Percentiles rank a stretch among this genome's conserved stretches.
Evolutionary conservation across 1,140 invertebrate genomes (phyloP).

Genomic region (Nomia melanderi): DNA sequence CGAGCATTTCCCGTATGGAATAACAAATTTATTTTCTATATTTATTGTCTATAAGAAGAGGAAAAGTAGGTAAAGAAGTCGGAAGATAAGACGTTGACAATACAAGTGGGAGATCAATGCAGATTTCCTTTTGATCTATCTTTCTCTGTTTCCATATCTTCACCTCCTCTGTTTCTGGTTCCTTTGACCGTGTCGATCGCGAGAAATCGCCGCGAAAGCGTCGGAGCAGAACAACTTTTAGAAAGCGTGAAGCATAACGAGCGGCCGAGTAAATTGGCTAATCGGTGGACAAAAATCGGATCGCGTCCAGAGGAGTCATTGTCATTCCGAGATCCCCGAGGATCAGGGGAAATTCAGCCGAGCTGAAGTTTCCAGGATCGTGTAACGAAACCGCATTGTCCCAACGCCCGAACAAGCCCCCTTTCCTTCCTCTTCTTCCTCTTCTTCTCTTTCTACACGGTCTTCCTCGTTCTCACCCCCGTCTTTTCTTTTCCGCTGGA

Average conservation of each 20-base stretch:
- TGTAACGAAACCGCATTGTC: conserved; percentile 34
- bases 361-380: conserved; percentile 17
- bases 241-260: conserved; percentile 18
- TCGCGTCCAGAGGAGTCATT: conserved; percentile 16
- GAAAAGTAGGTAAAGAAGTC: too few relatives aligned
- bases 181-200: background rate
- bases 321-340: conserved; percentile 16
- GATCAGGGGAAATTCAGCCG: background rate
- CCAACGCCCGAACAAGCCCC: conserved; percentile 6
- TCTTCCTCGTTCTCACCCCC: conserved; percentile 7
- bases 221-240: conserved; percentile 1
- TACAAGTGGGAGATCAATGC: too few relatives aligned
- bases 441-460: conserved; percentile 2
- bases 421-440: conserved; percentile 25
- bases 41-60: too few relatives aligned
- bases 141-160: background rate
- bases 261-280: conserved; percentile 25
- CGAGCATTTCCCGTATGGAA: too few relatives aligned
- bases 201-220: background rate
- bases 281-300: conserved; percentile 47
- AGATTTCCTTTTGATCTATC: background rate
- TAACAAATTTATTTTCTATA: too few relatives aligned
- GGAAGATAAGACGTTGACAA: too few relatives aligned
- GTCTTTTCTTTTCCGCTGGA: conserved; percentile 24
- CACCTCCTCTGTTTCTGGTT: background rate